These are phyloP conservation scores for Phoxinus dragarum DNA, from an alignment of 2,797 vertebrate genomes.

Conservation along the genomic window DNA sequence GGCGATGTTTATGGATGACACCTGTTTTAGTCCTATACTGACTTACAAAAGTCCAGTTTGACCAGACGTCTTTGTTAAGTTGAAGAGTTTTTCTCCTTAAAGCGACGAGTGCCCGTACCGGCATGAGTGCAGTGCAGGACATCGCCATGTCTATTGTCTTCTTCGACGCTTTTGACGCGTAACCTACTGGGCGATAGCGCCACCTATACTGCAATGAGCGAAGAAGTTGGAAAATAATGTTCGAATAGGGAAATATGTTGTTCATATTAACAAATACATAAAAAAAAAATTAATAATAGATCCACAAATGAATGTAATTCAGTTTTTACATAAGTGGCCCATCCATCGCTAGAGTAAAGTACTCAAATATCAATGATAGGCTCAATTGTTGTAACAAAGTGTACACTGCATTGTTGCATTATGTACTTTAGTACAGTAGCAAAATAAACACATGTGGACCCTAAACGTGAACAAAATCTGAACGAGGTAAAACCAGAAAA, in stretches of 20 bases:
- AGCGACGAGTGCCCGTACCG: conserved; percentile 63
- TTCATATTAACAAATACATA: neutral
- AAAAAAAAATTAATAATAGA: neutral
- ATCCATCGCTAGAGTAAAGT: neutral
- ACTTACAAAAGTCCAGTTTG: conserved; percentile 54
- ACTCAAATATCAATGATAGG: neutral
- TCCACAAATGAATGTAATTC: neutral
- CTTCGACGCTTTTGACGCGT: neutral
- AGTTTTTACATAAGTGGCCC: neutral
- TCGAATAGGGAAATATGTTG: neutral
- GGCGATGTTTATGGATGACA: neutral
- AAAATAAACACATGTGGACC: neutral
- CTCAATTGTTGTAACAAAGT: neutral
- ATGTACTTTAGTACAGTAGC: too few relatives aligned
- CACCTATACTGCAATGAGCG: neutral
- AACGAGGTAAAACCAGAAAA: neutral
- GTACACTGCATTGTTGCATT: neutral
- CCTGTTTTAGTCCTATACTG: conserved; percentile 65
- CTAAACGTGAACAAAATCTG: neutral
- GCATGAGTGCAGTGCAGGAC: conserved; percentile 70
- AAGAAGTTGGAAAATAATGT: neutral
- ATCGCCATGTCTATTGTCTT: conserved; percentile 75
- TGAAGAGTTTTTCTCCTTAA: conserved; percentile 61
- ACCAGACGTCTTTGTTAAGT: conserved; percentile 21
- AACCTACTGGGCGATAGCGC: neutral